phyloP scores from a whole-genome alignment of 2,888 invertebrate genomes.

The Arenicola marina region DNA sequence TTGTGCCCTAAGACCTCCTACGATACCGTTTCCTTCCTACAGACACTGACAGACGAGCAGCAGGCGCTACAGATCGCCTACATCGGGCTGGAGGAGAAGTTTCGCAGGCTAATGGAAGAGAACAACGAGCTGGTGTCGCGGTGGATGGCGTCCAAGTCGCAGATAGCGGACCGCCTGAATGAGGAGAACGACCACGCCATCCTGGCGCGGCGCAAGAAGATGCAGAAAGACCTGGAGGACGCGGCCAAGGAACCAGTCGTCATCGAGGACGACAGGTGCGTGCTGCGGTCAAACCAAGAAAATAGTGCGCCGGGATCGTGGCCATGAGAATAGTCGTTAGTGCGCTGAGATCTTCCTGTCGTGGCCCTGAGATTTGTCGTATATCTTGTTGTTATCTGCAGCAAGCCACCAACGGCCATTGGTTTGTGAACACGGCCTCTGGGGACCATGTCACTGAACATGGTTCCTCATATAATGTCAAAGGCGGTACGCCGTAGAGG shows the following conservation, averaged over 20 bases:
- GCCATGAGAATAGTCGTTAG: no score
- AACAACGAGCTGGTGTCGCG: constrained; percentile 64
- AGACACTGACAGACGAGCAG: constrained; percentile 90
- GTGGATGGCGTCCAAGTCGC: constrained; percentile 85
- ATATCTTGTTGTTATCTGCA: no score
- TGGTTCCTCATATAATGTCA: no score
- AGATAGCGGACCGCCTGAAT: constrained; percentile 95
- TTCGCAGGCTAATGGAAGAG: constrained; percentile 68
- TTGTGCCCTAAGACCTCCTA: not conserved
- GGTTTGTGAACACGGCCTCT: no score
- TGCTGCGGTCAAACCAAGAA: no score
- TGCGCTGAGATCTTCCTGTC: no score
- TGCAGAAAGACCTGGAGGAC: constrained; percentile 76
- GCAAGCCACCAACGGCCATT: no score
- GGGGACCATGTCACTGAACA: no score
- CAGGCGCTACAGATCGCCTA: constrained; percentile 91
- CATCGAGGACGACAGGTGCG: no score
- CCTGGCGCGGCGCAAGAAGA: constrained; percentile 67
- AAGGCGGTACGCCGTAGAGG: no score
- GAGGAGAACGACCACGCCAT: constrained; percentile 86
- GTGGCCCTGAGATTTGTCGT: no score
- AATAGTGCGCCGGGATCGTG: no score
- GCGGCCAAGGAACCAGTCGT: constrained; percentile 21
- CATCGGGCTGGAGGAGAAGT: constrained; percentile 85
- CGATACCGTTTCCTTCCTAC: not conserved